Base-by-base conservation (phyloP, 2,888 invertebrate species). In the Choristoneura rosaceana region DNA sequence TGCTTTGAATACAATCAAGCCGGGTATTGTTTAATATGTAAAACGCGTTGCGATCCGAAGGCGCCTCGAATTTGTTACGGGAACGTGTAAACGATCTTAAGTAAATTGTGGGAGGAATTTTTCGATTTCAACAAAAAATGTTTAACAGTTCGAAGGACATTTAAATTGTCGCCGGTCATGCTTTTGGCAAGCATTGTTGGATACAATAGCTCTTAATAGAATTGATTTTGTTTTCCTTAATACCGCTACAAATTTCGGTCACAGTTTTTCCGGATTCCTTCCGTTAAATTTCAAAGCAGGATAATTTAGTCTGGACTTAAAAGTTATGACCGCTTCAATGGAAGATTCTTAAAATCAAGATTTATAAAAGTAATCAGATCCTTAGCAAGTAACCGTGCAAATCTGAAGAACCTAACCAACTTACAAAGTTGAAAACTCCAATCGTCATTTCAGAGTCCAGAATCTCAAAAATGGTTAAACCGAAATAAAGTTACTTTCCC, bases 51-150 rank as follows among this genome's bases (percentile, higher is more conserved):
- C 76, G 71, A 70, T 70, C 67, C 76, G 71, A 71, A 68, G 62
- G 67, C 67, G 79, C 80, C 81, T 81, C 79, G 84, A 87, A 87
- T 88, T 86, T 86, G 84, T 85, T 85, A 81, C 79, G 74, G 74
- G 80, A 74, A 86, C 84, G 87, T 86, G 88, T 83, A 84, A 77
- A 74, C 74, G 77, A 83, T 83, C 79, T 82, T 81, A 80, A 77
- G 77, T 76, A 80, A 84, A 83, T 80, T 84, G 80, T 77, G 76
- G 65, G 61, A 59, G 65, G 61, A 52, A 69, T 67, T 55, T 45
- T 63, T 64, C 59, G 63, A 45, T 63, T 63, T 63, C 10, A 17
- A n/a, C 45, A 69, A 73, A 52, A 67, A 62, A 33, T 69, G 67
- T 55, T 66, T 63, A 9, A 8, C 4, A 14, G 25, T 2, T 4